Evolutionary conservation across 1,140 invertebrate genomes (phyloP), one percentile per base, ranked within the genome.

Genomic region (Chlorops oryzae): DNA sequence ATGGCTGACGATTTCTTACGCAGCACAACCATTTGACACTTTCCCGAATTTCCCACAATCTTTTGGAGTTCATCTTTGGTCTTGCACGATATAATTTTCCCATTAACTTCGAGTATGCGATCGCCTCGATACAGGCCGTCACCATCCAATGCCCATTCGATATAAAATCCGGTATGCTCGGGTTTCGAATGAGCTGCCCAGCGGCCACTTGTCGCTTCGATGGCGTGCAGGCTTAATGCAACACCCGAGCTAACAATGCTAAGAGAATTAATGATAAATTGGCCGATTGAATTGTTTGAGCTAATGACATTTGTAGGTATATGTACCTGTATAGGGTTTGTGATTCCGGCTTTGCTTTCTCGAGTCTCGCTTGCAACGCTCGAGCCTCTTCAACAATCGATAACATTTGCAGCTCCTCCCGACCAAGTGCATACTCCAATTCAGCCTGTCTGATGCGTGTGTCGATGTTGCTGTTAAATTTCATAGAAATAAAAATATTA

Each of bases 391-490:
- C 89, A 50, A 87, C 77, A 50, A 92, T 73, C 20, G 87, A 88
- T 47, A 92, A 74, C 60, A 92, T 74, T 70, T 91, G 89, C 40
- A 92, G 73, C 72, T 93, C 90, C 66, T 93, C 90, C 17, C 88
- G 77, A 0, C 90, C 90, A 27, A 92, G 72, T 65, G 90, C 84
- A 69, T 91, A 93, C 62, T 92, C 89, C 52, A 92, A 70, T 72
- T 93, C 90, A 1, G 90, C 90, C 63, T 92, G 89, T 57, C 90
- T 84, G 61, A 93, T 92, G 52, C 88, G 77, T n/a, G 87, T 81
- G 65, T 93, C 90, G 45, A 92, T 91, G 65, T 92, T 92, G 61
- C 89, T 92, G 72, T n/a, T n/a, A n/a, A n/a, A n/a, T n/a, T n/a
- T n/a, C n/a, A n/a, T n/a, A 13, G 76, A 75, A 56, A 39, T 23